These are phyloP conservation scores for Mesorhabditis spiculigera DNA, from an alignment of 2,888 invertebrate genomes.

Conservation along the genomic window DNA sequence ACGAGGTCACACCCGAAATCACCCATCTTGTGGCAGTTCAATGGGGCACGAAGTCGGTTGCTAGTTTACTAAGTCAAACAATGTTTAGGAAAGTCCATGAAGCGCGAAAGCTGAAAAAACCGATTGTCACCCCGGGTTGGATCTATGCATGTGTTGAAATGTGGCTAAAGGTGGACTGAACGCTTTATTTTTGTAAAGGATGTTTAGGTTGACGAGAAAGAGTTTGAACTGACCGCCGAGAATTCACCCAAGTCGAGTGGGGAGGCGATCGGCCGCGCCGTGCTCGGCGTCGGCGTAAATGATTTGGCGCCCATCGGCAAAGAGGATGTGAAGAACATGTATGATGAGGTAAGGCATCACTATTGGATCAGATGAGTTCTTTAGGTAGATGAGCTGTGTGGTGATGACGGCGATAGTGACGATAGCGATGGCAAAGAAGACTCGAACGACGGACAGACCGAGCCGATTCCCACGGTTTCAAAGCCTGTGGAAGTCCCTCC, in stretches of 20 bases:
- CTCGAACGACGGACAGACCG: constrained; percentile 18
- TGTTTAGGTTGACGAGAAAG: constrained; percentile 25
- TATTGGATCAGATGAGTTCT: not conserved
- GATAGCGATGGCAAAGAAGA: constrained; percentile 16
- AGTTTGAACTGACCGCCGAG: constrained; percentile 30
- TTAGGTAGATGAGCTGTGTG: constrained; percentile 40
- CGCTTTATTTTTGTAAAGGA: not conserved
- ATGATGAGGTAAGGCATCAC: constrained; percentile 29
- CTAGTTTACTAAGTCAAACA: constrained; percentile 1
- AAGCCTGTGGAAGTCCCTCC: not conserved
- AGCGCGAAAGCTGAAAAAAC: constrained; percentile 34
- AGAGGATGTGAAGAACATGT: constrained; percentile 35
- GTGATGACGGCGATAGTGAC: constrained; percentile 36
- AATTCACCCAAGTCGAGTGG: constrained; percentile 13
- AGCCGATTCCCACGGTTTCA: not conserved
- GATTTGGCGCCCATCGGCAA: constrained; percentile 32
- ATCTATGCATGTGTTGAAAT: constrained; percentile 43
- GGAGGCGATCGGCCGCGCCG: constrained; percentile 11
- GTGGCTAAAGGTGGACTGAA: constrained; percentile 39
- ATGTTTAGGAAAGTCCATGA: constrained; percentile 45
- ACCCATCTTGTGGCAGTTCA: constrained; percentile 79
- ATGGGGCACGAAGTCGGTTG: constrained; percentile 46
- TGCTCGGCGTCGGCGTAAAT: constrained; percentile 21
- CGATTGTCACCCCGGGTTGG: constrained; percentile 47
- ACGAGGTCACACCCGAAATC: constrained; percentile 61